Evolutionary conservation across 2,888 invertebrate species (phyloP).

Genomic region (Amiota minor): DNA sequence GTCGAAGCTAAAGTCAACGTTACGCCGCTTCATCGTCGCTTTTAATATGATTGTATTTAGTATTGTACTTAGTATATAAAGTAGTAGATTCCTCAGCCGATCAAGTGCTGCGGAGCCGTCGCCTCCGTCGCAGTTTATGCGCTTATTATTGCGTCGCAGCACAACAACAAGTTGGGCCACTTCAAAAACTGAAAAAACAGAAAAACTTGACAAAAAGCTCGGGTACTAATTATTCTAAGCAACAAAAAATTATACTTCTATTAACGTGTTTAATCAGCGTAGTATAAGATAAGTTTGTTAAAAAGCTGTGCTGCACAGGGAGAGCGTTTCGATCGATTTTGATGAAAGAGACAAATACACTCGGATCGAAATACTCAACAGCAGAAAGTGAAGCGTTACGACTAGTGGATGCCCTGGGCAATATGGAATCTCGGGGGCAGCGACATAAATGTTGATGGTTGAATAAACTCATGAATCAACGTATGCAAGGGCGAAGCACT

Average conservation of each 20-base stretch:
- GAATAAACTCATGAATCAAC: too few species aligned
- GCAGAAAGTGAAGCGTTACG: background rate
- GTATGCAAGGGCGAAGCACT: background rate
- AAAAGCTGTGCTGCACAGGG: conserved; percentile 8
- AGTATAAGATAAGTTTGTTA: conserved; percentile 8
- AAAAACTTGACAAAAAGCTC: conserved; percentile 17
- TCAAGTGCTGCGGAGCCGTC: background rate
- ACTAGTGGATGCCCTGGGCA: too few species aligned
- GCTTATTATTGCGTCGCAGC: background rate
- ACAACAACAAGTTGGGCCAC: conserved; percentile 6
- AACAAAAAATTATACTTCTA: background rate
- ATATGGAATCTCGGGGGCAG: too few species aligned
- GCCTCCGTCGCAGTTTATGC: background rate
- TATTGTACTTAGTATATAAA: background rate
- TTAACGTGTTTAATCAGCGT: conserved; percentile 25
- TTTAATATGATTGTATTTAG: too few species aligned
- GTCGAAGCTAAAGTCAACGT: background rate
- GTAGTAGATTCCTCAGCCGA: conserved; percentile 9
- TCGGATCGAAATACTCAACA: background rate
- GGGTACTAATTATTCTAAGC: background rate
- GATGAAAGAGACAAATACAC: background rate
- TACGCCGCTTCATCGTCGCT: background rate
- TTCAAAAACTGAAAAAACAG: background rate
- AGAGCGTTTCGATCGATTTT: conserved; percentile 1
- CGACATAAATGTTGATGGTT: too few species aligned